Evolutionary conservation across 2,888 invertebrate species (phyloP).

Genomic region (Autographa gamma): DNA sequence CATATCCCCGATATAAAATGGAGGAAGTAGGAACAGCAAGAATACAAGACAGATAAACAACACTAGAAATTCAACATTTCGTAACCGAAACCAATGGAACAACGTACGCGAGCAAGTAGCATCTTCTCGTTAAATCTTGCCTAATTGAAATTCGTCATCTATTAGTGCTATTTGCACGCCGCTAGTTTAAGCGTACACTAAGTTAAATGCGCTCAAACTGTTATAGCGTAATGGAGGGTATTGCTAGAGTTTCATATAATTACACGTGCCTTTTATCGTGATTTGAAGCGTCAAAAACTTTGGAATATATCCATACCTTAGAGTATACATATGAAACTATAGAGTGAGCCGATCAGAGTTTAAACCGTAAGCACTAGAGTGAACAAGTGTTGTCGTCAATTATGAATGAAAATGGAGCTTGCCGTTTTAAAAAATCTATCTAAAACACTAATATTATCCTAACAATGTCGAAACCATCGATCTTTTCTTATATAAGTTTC

Average conservation of each 20-base stretch:
- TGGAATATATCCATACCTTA: no score
- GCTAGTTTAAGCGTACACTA: slow-evolving; percentile 40
- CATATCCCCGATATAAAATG: no score
- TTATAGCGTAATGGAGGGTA: slow-evolving; percentile 17
- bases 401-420: no score
- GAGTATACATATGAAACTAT: no score
- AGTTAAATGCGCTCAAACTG: slow-evolving; percentile 27
- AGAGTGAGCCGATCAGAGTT: no score
- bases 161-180: slow-evolving; percentile 43
- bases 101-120: slow-evolving; percentile 23
- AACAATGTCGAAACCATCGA: no score
- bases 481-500: no score
- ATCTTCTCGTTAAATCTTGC: slow-evolving; percentile 42
- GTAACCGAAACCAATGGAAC: slow-evolving; percentile 18
- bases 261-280: background rate
- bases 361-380: no score
- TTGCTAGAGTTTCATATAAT: background rate
- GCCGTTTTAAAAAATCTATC: no score
- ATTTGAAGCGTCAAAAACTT: no score
- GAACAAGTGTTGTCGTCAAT: no score
- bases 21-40: background rate
- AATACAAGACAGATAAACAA: background rate
- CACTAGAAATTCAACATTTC: background rate
- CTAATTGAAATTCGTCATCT: slow-evolving; percentile 51
- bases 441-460: no score